phyloP scores from a whole-genome alignment of 2,113 vertebrate genomes.

The Hymenochirus boettgeri region DNA sequence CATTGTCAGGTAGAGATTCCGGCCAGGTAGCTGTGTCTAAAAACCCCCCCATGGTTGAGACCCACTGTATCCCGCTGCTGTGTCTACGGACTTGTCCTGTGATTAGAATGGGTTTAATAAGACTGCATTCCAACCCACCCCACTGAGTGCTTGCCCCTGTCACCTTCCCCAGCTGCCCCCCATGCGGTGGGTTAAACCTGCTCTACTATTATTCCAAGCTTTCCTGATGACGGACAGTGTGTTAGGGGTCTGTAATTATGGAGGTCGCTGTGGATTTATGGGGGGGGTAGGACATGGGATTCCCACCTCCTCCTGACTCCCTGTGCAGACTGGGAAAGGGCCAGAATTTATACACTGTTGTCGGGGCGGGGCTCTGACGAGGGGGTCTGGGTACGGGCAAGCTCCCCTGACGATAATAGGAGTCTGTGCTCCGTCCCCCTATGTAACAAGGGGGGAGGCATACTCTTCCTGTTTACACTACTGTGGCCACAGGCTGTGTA shows the following conservation, averaged over 20 bases:
- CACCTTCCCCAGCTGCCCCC: constrained; percentile 10
- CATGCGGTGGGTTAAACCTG: constrained; percentile 2
- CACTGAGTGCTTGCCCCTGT: constrained; percentile 1
- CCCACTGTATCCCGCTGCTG: too few species aligned
- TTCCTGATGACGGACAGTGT: constrained; percentile 30
- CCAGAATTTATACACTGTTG: not conserved
- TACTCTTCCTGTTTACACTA: not conserved
- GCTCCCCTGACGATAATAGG: not conserved
- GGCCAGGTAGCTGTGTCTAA: too few species aligned
- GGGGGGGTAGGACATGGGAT: constrained; percentile 9
- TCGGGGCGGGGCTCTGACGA: not conserved
- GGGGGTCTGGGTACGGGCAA: too few species aligned
- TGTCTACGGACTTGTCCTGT: too few species aligned
- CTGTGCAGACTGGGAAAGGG: not conserved
- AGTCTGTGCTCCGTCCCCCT: not conserved
- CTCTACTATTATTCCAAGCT: constrained; percentile 25
- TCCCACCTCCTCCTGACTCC: not conserved
- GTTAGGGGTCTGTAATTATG: constrained; percentile 27
- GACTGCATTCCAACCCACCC: not conserved
- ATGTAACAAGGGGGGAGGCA: not conserved
- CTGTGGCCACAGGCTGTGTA: not conserved
- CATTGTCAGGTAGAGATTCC: too few species aligned
- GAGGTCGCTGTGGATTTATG: constrained; percentile 34
- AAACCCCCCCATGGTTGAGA: too few species aligned
- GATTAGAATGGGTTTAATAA: constrained; percentile 39